A percentile compares a stretch with the other conserved stretches of the same genome.
These are phyloP conservation scores for Ariolimax columbianus DNA, from an alignment of 2,888 invertebrate species.

Conservation along the genomic window DNA sequence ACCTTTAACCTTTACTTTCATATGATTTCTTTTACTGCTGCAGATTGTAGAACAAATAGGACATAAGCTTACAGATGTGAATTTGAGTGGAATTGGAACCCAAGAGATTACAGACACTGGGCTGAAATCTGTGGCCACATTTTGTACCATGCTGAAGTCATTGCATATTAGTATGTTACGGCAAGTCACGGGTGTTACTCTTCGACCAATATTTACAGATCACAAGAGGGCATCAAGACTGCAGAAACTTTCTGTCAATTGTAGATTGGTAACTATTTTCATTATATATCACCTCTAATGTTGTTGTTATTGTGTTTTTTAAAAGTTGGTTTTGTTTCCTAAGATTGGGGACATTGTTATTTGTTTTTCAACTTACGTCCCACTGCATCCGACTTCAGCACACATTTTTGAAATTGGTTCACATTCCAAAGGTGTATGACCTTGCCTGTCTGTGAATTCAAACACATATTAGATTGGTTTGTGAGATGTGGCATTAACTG, in stretches of 20 bases:
- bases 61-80: conserved; percentile 61
- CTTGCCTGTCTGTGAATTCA: too few relatives aligned
- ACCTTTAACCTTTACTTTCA: neutral
- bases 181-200: conserved; percentile 61
- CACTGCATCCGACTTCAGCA: too few relatives aligned
- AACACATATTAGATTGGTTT: too few relatives aligned
- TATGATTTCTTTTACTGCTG: neutral
- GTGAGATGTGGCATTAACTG: too few relatives aligned
- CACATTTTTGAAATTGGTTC: too few relatives aligned
- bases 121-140: conserved; percentile 62
- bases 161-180: conserved; percentile 67
- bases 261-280: conserved; percentile 64
- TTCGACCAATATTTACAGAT: conserved; percentile 67
- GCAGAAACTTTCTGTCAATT: conserved; percentile 63
- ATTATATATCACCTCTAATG: neutral
- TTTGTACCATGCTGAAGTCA: conserved; percentile 66
- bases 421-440: too few relatives aligned
- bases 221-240: conserved; percentile 61
- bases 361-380: too few relatives aligned
- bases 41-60: conserved; percentile 71
- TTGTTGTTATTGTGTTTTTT: neutral
- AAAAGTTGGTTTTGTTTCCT: too few relatives aligned
- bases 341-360: too few relatives aligned
- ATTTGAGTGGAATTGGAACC: conserved; percentile 69
- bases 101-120: conserved; percentile 69